A percentile compares a stretch with the other conserved stretches of the same genome.
These are phyloP conservation scores for Pterobdella sp. DNA, from an alignment of 2,888 invertebrate species.

Conservation along the genomic window DNA sequence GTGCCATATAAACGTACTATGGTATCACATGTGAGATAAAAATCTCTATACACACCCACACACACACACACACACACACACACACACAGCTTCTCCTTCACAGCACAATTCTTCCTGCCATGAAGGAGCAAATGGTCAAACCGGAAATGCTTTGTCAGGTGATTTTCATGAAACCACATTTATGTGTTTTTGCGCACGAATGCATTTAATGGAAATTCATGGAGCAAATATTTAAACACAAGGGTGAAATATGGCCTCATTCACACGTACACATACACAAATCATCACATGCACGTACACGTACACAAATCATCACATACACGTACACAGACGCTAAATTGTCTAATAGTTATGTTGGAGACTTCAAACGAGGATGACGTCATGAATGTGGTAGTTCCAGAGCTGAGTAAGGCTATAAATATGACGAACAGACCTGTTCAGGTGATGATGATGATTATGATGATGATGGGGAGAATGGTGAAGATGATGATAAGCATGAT, in stretches of 20 bases:
- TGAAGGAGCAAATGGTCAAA: constrained; percentile 74
- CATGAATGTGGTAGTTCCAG: constrained; percentile 66
- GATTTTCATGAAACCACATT: no score
- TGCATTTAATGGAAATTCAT: no score
- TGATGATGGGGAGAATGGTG: constrained; percentile 66
- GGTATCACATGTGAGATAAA: no score
- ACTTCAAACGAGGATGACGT: constrained; percentile 29
- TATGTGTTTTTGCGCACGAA: no score
- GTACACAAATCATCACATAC: background rate
- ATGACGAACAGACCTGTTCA: constrained; percentile 57
- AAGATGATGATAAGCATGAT: no score
- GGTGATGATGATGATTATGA: constrained; percentile 54
- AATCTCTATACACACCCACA: no score
- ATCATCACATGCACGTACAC: no score
- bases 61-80: constrained; percentile 54
- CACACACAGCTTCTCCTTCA: constrained; percentile 78
- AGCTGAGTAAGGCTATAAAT: constrained; percentile 52
- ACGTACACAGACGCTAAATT: constrained; percentile 49
- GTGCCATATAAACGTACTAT: no score
- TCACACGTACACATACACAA: no score
- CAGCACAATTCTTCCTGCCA: constrained; percentile 82
- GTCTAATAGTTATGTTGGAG: constrained; percentile 34
- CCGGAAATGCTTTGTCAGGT: constrained; percentile 64
- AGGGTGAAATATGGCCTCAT: no score
- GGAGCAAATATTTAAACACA: no score